Conservation (phyloP, 1,140 invertebrate genomes). For the Prorops nasuta region DNA sequence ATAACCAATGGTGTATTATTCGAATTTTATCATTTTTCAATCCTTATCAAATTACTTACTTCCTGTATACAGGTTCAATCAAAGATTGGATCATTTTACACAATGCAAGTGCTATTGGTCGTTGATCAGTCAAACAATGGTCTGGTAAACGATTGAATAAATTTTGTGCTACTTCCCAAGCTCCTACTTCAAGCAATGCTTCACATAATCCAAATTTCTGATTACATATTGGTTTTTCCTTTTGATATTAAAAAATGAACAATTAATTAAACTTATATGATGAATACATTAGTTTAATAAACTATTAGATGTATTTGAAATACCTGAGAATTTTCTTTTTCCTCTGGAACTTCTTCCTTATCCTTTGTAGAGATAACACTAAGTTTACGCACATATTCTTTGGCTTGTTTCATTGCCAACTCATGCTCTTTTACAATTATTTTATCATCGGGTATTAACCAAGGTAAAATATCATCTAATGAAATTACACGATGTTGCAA, state of each 20-base stretch:
- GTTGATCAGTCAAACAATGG: slow-evolving; percentile 74
- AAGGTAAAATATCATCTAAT: slow-evolving; percentile 86
- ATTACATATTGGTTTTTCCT: slow-evolving; percentile 73
- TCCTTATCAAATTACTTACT: slow-evolving; percentile 55
- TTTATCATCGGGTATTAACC: slow-evolving; percentile 84
- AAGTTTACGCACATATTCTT: slow-evolving; percentile 83
- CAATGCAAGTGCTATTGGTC: slow-evolving; percentile 76
- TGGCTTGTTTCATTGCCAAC: slow-evolving; percentile 78
- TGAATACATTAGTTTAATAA: slow-evolving; percentile 3
- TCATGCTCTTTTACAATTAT: slow-evolving; percentile 80
- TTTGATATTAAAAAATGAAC: slow-evolving; percentile 3
- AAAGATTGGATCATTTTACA: slow-evolving; percentile 80
- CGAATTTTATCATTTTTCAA: background rate
- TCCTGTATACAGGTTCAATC: slow-evolving; percentile 86
- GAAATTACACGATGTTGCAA: slow-evolving; percentile 84
- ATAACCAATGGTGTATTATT: background rate
- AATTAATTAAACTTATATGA: slow-evolving; percentile 10
- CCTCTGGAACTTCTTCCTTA: slow-evolving; percentile 74
- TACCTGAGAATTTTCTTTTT: slow-evolving; percentile 67
- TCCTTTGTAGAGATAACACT: slow-evolving; percentile 83
- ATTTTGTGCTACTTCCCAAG: slow-evolving; percentile 81
- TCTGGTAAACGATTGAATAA: slow-evolving; percentile 82
- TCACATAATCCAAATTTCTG: slow-evolving; percentile 93
- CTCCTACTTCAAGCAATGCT: slow-evolving; percentile 83
- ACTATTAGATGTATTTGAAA: background rate